Evolutionary conservation across 2,797 vertebrate genomes (phyloP), one percentile per base, ranked within the genome.

Genomic region (Tragopan temminckii): DNA sequence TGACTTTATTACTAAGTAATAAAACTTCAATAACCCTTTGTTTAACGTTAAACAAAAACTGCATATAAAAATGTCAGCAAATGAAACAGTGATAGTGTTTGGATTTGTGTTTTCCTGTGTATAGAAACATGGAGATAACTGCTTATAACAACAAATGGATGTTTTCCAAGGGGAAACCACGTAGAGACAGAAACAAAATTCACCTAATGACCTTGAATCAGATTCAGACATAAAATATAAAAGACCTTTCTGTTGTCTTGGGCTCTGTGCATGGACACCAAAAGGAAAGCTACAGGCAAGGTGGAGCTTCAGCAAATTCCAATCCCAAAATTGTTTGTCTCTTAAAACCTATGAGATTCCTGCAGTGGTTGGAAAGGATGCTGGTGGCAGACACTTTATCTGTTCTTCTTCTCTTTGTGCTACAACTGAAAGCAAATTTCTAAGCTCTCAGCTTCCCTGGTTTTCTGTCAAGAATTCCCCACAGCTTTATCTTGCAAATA

Each of bases 1-100:
- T 77, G 46, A 74, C 76, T 88, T 88, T 81, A 90, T 77, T 86
- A 85, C 45, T 58, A 62, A 50, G 72, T 78, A 92, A 78, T 80
- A 91, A 78, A 93, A 80, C 20, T 71, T 77, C 16, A 0, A 77
- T 38, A 55, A 71, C 33, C 17, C 82, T 88, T 63, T 48, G 38
- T 57, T 92, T 77, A 84, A 76, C 66, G 68, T 81, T 86, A 82
- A 90, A 80, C 16, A 76, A 69, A 82, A 82, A 31, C 67, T 75
- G 33, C 45, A 7, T 10, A 74, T 31, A 40, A 80, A 59, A 89
- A 63, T 4, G 14, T 42, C 67, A 86, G 48, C 23, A 67, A 86
- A 79, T 2, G 5, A 77, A 86, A 57, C 43, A 86, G 1, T 55
- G 64, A 68, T 4, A 29, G 8, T 4, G 2, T 85, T 88, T 69